These are phyloP conservation scores for Dysdera silvatica DNA, from an alignment of 1,140 invertebrate species.

Conservation along the genomic window DNA sequence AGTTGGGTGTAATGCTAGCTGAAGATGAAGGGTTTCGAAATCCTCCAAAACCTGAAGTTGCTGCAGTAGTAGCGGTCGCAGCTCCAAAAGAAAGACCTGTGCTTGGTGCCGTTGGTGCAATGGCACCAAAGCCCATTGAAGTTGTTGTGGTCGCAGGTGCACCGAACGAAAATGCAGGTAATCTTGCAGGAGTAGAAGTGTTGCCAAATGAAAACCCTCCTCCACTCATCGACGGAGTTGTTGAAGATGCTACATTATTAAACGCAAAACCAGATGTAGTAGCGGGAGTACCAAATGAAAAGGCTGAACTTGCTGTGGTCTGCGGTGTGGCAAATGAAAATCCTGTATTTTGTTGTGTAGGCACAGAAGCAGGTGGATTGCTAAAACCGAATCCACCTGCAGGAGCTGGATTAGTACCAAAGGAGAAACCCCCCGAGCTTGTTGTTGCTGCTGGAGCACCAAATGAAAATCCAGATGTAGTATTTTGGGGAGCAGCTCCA, in stretches of 20 bases:
- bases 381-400: background rate
- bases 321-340: no score
- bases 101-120: background rate
- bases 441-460: constrained; percentile 35
- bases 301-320: background rate
- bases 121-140: background rate
- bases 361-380: no score
- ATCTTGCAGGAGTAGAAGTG: no score
- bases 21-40: background rate
- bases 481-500: no score
- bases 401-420: constrained; percentile 13
- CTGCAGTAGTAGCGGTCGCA: background rate
- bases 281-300: background rate
- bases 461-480: no score
- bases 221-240: no score
- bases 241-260: no score
- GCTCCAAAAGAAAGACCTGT: constrained; percentile 8
- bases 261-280: no score
- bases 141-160: no score
- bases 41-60: background rate
- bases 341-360: no score
- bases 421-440: constrained; percentile 11
- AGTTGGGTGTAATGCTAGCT: background rate
- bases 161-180: no score
- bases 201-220: no score